These are phyloP conservation scores for Muschampia plurimacula DNA, from an alignment of 2,888 invertebrate genomes.

Conservation along the genomic window DNA sequence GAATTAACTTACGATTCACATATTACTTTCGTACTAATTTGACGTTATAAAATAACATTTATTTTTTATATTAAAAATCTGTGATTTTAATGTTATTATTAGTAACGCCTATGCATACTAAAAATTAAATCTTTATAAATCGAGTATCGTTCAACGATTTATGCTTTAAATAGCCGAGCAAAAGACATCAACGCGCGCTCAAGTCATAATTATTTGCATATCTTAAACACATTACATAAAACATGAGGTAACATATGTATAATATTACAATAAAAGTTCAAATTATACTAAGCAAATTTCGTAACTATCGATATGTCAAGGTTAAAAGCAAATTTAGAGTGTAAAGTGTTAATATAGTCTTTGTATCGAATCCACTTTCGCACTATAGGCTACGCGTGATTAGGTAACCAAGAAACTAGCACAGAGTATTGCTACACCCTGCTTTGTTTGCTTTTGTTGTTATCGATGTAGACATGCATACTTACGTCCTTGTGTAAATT, in stretches of 20 bases:
- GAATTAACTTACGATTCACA: neutral
- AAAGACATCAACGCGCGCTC: conserved; percentile 53
- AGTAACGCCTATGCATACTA: neutral
- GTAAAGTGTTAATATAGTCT: conserved; percentile 31
- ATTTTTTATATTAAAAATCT: neutral
- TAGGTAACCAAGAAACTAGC: conserved; percentile 75
- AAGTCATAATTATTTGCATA: neutral
- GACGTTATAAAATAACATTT: neutral
- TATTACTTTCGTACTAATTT: no score
- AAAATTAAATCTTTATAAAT: no score
- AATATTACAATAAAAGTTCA: conserved; percentile 17
- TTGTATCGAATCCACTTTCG: conserved; percentile 51
- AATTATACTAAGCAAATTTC: conserved; percentile 7
- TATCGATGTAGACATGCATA: conserved; percentile 12
- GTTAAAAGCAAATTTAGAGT: conserved; percentile 40
- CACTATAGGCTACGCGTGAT: conserved; percentile 58
- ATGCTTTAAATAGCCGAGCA: conserved; percentile 30
- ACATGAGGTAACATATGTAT: conserved; percentile 20
- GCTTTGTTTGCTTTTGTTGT: conserved; percentile 49
- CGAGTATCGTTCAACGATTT: neutral
- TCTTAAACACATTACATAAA: conserved; percentile 22
- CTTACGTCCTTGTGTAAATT: conserved; percentile 21
- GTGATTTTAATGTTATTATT: neutral
- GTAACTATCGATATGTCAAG: conserved; percentile 40
- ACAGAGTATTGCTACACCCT: conserved; percentile 60